These are phyloP conservation scores for Palythoa grandiflora DNA, from an alignment of 92 coral and sea anemone species.

Conservation along the genomic window DNA sequence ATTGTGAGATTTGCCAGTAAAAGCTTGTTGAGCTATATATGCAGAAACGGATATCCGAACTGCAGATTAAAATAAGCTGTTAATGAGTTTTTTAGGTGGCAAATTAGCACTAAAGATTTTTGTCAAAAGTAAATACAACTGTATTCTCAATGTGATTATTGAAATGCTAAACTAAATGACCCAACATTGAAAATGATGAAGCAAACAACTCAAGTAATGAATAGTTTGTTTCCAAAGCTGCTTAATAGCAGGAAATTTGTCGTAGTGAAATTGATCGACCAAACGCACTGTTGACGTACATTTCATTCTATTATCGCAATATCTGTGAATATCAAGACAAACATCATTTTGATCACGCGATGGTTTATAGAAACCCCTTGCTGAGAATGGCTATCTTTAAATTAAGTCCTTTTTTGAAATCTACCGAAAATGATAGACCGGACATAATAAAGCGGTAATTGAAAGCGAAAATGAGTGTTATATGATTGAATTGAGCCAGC, in stretches of 20 bases:
- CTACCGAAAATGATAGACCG: slow-evolving; percentile 2
- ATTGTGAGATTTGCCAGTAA: not conserved
- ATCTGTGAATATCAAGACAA: not conserved
- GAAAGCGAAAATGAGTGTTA: not conserved
- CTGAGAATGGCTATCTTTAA: not conserved
- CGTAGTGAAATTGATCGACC: slow-evolving; percentile 2
- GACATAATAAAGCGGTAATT: not conserved
- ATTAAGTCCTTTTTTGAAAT: slow-evolving; percentile 1
- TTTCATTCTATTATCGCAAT: not conserved
- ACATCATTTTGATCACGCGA: slow-evolving; percentile 26
- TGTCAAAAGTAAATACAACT: not conserved
- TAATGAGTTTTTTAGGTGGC: not conserved
- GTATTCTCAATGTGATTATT: not conserved
- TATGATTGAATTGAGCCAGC: not conserved
- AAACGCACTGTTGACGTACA: not conserved
- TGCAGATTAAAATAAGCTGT: not conserved
- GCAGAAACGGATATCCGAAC: not conserved
- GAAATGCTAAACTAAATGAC: not conserved
- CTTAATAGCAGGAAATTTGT: slow-evolving; percentile 5
- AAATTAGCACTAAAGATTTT: not conserved
- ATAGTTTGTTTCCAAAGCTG: not conserved
- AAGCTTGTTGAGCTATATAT: not conserved
- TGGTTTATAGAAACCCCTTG: not conserved
- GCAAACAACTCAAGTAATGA: not conserved
- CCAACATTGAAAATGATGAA: not conserved